Evolutionary conservation across 1,140 invertebrate species (phyloP), one percentile per base, ranked within the genome.

Genomic region (Nylanderia fulva): DNA sequence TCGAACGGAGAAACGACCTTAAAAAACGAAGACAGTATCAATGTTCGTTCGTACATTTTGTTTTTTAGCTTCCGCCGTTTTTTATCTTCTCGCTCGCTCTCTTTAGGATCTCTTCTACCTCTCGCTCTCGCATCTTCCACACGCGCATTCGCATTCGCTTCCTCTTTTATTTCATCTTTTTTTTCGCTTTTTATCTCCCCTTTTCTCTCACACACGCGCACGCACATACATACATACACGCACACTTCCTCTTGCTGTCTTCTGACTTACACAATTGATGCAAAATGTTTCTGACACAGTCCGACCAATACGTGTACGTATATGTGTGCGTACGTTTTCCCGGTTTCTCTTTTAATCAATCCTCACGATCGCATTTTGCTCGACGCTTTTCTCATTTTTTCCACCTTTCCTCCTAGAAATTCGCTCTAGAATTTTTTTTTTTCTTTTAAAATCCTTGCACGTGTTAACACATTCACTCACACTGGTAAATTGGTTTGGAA

Each of bases 231-330:
- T 1, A 48, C 15, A 48, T 18, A 48, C 15, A 48, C 39, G 7
- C 39, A 42, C 88, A 85, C 85, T 84, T 80, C 89, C 91, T 93
- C 92, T 91, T 92, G 90, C 93, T 93, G 92, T 94, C 91, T 93
- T 90, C 92, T 94, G 92, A 93, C 42, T 94, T 93, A 94, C 92
- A 93, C 93, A 94, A 94, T 94, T 93, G 93, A 94, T 93, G 93
- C 92, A 94, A 94, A 91, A 92, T 94, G 93, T 94, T 92, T 93
- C 94, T 94, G n/a, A 93, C 93, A 93, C 93, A 91, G 91, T 94
- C 92, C 93, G 93, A 93, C 93, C 92, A 94, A 93, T 93, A 92
- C 93, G 92, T 93, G 91, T 48, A 18, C 86, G 80, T 83, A 69
- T 86, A 71, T 85, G 85, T 83, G 82, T 86, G 80, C 87, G 39